Conservation (phyloP, 2,113 vertebrate species). For the Oceanites oceanicus region DNA sequence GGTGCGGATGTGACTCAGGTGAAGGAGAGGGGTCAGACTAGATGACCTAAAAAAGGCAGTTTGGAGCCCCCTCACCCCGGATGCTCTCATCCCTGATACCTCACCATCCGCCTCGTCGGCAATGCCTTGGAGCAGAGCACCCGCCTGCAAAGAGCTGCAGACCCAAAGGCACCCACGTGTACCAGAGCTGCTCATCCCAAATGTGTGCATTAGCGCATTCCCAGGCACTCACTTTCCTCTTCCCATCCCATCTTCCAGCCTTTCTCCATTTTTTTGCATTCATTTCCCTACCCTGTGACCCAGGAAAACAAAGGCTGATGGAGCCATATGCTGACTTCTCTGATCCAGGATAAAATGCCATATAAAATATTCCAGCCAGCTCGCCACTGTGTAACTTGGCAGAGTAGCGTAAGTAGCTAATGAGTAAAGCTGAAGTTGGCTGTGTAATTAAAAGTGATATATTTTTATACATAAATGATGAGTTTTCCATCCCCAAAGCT, state of each 20-base stretch:
- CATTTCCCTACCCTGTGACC: neutral
- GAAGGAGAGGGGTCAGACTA: neutral
- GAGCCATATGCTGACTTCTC: slow-evolving; percentile 19
- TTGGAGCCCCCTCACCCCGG: neutral
- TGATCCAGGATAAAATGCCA: slow-evolving; percentile 36
- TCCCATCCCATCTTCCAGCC: neutral
- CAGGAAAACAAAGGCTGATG: neutral
- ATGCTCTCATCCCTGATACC: neutral
- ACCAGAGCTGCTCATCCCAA: neutral
- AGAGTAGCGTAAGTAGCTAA: neutral
- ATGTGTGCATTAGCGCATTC: accelerated
- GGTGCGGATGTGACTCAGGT: neutral
- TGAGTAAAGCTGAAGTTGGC: slow-evolving; percentile 58
- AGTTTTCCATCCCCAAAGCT: slow-evolving; percentile 61
- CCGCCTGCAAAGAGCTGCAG: neutral
- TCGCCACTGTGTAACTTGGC: slow-evolving; percentile 56
- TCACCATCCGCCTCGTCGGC: neutral
- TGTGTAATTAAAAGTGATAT: slow-evolving; percentile 59
- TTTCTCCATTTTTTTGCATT: neutral
- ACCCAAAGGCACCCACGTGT: neutral
- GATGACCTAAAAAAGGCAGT: neutral
- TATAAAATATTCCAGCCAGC: slow-evolving; percentile 39
- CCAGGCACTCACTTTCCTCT: neutral
- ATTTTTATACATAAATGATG: slow-evolving; percentile 60
- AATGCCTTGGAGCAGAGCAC: neutral